Percentiles rank a stretch among this genome's conserved stretches.
Evolutionary conservation across 2,888 invertebrate species (phyloP).

Genomic region (Hydrotaea diabolus): DNA sequence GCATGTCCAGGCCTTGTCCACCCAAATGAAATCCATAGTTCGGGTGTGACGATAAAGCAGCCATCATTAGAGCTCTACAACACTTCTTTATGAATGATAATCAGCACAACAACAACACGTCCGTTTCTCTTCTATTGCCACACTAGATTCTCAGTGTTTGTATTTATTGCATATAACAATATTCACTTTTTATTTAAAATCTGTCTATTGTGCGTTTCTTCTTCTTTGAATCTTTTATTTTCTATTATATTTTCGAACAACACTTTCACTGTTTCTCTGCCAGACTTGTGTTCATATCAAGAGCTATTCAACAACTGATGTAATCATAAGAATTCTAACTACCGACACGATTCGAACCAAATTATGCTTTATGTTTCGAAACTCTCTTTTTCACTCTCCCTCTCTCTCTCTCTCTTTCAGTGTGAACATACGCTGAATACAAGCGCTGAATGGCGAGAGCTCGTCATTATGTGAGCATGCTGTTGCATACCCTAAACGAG

Average conservation of each 20-base stretch:
- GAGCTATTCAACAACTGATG: constrained; percentile 76
- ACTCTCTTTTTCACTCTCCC: too few species aligned
- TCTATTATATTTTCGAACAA: constrained; percentile 20
- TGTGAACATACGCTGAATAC: constrained; percentile 60
- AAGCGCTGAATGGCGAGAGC: constrained; percentile 54
- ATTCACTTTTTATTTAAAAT: constrained; percentile 26
- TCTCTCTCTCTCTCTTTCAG: constrained; percentile 46
- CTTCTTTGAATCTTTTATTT: constrained; percentile 46
- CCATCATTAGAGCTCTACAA: constrained; percentile 72
- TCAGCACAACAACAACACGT: neutral
- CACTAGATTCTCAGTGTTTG: constrained; percentile 1
- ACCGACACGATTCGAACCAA: constrained; percentile 71
- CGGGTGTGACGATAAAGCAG: constrained; percentile 80
- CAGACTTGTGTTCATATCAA: constrained; percentile 71
- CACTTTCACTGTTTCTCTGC: constrained; percentile 52
- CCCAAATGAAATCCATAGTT: constrained; percentile 80
- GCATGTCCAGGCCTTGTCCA: constrained; percentile 79
- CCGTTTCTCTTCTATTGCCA: neutral
- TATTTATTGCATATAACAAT: constrained; percentile 25
- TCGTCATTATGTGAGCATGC: neutral
- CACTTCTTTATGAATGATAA: constrained; percentile 38
- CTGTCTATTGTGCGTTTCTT: constrained; percentile 50
- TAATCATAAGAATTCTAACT: constrained; percentile 73
- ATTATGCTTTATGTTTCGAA: neutral
- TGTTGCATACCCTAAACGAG: constrained; percentile 31